Percentiles rank a stretch among this genome's conserved stretches.
These are phyloP conservation scores for Platanista minor DNA, from an alignment of 2,113 vertebrate species.

Conservation along the genomic window DNA sequence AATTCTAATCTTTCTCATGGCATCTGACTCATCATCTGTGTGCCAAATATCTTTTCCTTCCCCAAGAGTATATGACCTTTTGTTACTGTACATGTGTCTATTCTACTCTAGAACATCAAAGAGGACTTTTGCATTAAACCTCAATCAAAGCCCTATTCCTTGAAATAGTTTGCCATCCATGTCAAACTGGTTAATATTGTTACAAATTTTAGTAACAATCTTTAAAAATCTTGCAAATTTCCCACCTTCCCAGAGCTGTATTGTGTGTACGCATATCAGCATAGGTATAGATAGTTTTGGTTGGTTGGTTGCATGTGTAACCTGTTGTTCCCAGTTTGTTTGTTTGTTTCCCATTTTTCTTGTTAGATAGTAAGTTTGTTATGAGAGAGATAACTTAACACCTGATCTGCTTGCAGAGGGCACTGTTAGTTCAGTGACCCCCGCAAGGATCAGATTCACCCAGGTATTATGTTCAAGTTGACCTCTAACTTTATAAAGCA, in stretches of 20 bases:
- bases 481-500: background rate
- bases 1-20: background rate
- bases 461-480: background rate
- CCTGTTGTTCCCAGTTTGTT: background rate
- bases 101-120: background rate
- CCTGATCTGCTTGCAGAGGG: background rate
- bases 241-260: background rate
- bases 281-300: too few relatives aligned
- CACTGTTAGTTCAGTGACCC: background rate
- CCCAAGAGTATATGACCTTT: background rate
- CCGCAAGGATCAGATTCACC: background rate
- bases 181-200: background rate
- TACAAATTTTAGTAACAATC: background rate
- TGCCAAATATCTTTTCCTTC: background rate
- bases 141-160: background rate
- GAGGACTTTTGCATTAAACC: background rate
- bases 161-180: background rate
- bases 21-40: background rate
- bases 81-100: background rate
- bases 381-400: background rate
- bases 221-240: background rate
- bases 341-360: background rate
- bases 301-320: background rate
- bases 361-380: background rate
- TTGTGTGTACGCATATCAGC: accelerated